A percentile compares a stretch with the other conserved stretches of the same genome.
Evolutionary conservation across 2,797 vertebrate species (phyloP).

Genomic region (Myiotriccus ornatus): DNA sequence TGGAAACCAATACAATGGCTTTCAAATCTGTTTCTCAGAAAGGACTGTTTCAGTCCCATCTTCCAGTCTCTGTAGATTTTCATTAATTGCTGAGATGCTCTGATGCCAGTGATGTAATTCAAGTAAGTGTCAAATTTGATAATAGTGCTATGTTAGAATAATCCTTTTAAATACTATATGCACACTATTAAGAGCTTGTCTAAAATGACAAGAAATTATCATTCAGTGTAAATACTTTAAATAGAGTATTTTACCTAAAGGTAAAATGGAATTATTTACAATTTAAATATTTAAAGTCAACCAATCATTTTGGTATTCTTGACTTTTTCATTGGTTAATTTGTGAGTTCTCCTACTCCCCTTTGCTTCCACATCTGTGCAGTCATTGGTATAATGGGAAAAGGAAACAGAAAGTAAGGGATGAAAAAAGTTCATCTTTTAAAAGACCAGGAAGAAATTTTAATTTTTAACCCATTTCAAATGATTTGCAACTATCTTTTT

Average conservation of each 20-base stretch:
- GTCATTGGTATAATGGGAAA: not conserved
- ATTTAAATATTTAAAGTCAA: not conserved
- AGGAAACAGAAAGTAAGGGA: not conserved
- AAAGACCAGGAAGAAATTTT: not conserved
- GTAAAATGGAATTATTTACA: not conserved
- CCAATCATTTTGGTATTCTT: not conserved
- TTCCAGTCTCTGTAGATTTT: not conserved
- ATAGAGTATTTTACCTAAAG: not conserved
- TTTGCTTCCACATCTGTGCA: not conserved
- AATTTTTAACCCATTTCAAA: not conserved
- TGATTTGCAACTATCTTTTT: not conserved
- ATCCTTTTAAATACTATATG: not conserved
- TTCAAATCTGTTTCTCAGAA: conserved; percentile 9
- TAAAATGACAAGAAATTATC: not conserved
- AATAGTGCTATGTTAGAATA: not conserved
- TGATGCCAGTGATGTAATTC: not conserved
- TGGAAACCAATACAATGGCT: not conserved
- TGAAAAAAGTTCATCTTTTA: not conserved
- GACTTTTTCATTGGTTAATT: not conserved
- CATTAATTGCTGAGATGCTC: not conserved
- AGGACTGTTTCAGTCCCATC: not conserved
- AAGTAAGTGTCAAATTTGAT: not conserved
- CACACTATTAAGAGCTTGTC: not conserved
- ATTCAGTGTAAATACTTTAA: not conserved
- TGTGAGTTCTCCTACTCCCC: not conserved